A percentile compares a stretch with the other conserved stretches of the same genome.
Evolutionary conservation across 2,888 invertebrate genomes (phyloP).

Genomic region (Tenthredo livida): DNA sequence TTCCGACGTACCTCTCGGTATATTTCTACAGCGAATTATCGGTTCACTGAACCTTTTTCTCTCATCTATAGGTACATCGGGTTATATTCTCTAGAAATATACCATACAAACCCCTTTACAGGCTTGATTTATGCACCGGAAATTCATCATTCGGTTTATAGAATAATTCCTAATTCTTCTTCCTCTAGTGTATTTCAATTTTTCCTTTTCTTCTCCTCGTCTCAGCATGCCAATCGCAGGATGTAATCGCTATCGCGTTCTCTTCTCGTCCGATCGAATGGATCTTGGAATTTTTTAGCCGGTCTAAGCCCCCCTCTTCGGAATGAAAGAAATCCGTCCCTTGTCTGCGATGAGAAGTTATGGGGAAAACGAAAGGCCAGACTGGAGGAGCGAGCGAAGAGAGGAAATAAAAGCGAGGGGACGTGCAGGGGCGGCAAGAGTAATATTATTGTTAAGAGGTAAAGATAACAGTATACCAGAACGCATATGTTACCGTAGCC

Average conservation of each 20-base stretch:
- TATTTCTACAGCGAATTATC: background rate
- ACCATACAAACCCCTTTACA: background rate
- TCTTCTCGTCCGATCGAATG: no score
- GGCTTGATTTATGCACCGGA: background rate
- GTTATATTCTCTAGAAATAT: no score
- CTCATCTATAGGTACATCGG: background rate
- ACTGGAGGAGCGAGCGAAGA: background rate
- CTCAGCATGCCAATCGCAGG: no score
- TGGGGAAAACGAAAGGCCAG: background rate
- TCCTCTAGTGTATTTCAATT: background rate
- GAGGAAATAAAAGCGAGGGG: conserved; percentile 37
- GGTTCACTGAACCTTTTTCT: background rate
- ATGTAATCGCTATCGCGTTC: no score
- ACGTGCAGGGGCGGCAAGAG: conserved; percentile 64
- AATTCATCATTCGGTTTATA: background rate
- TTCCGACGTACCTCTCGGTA: background rate
- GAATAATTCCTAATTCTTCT: background rate
- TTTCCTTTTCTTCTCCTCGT: no score
- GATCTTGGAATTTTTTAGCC: no score
- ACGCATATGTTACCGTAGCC: conserved; percentile 66
- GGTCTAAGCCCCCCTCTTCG: no score
- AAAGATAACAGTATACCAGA: conserved; percentile 68
- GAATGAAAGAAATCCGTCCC: background rate
- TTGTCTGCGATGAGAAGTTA: background rate
- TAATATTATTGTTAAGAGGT: conserved; percentile 72